These are phyloP conservation scores for Muntiacus reevesi DNA, from an alignment of 2,113 vertebrate species.

Conservation along the genomic window DNA sequence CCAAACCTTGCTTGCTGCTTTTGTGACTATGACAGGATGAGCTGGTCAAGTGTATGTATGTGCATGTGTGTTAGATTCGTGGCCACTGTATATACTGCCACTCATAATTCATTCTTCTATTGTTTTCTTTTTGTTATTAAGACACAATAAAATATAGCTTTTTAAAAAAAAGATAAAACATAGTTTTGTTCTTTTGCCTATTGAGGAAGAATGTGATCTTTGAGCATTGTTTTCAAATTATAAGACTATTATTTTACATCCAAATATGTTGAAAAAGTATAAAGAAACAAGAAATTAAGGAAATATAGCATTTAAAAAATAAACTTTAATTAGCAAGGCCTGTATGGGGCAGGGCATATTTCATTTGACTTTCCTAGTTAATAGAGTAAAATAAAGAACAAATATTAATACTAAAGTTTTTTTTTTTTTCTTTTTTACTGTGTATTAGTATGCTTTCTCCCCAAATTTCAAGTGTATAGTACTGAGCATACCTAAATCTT, in stretches of 20 bases:
- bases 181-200: not conserved
- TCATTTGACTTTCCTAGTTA: constrained; percentile 16
- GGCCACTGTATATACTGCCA: not conserved
- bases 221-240: not conserved
- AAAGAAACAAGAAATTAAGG: not conserved
- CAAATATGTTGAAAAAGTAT: not conserved
- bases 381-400: not conserved
- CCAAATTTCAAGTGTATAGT: not conserved
- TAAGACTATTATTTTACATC: not conserved
- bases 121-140: constrained; percentile 5
- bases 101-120: not conserved
- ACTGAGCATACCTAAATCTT: not conserved
- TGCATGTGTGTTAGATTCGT: not conserved
- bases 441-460: not conserved
- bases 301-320: not conserved
- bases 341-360: not conserved
- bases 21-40: not conserved
- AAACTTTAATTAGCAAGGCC: not conserved
- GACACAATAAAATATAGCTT: not conserved
- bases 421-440: not conserved
- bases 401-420: not conserved
- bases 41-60: not conserved
- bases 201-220: not conserved
- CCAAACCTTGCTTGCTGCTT: not conserved
- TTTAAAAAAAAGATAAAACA: not conserved